Percentiles rank a stretch among this genome's conserved stretches.
Evolutionary conservation across 2,888 invertebrate genomes (phyloP).

Genomic region (Drosophila stalkeri): DNA sequence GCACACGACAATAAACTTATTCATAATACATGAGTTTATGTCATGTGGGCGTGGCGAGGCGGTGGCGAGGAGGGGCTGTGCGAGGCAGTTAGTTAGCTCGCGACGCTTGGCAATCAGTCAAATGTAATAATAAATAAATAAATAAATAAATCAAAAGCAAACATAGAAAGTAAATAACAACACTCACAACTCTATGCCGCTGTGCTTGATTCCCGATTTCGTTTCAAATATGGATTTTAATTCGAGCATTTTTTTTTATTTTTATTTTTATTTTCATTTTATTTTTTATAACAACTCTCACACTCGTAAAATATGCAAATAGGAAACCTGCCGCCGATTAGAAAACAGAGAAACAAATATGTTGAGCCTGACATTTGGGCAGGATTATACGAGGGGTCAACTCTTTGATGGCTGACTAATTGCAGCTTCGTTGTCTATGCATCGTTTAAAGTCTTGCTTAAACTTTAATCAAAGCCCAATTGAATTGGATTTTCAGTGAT

Average conservation of each 20-base stretch:
- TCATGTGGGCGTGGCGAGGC: neutral
- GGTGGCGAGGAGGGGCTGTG: neutral
- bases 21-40: conserved; percentile 70
- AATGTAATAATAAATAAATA: conserved; percentile 75
- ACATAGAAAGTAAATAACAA: conserved; percentile 24
- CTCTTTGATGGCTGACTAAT: neutral
- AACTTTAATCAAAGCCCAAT: neutral
- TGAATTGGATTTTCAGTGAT: no score
- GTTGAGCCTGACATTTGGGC: neutral
- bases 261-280: neutral
- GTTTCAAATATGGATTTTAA: conserved; percentile 21
- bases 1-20: conserved; percentile 70
- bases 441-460: neutral
- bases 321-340: conserved; percentile 6
- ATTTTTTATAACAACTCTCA: neutral
- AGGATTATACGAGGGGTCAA: neutral
- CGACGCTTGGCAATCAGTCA: conserved; percentile 63
- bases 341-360: neutral
- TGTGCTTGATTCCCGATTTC: conserved; percentile 5
- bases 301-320: conserved; percentile 4
- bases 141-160: conserved; percentile 64
- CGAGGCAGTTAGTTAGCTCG: conserved; percentile 19
- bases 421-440: neutral
- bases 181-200: neutral
- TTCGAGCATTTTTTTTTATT: conserved; percentile 6